Base-by-base conservation (phyloP, 2,888 invertebrate genomes). In the Ganaspis brasiliensis region DNA sequence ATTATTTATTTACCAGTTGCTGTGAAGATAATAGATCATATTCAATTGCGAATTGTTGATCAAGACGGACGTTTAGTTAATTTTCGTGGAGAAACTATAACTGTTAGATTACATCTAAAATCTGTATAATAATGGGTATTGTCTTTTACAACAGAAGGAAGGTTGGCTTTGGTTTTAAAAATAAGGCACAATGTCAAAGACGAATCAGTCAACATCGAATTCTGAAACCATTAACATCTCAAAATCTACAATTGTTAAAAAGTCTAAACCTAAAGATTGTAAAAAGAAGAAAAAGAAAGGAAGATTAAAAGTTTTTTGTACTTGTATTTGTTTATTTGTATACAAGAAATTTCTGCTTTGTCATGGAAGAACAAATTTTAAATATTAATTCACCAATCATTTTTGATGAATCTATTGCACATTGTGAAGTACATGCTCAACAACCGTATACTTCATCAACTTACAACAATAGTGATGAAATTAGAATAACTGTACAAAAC, bases 41-140 rank as follows among this genome's bases (percentile, higher is more conserved):
- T 84, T 6, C 81, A 84, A 37, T 6, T 86, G 5, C 76, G 78
- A 61, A 75, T 82, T 56, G 77, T 82, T 16, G 81, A 84, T 82
- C 83, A 85, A 74, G 78, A 83, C 72, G 80, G 76, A 6, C 52
- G 76, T 3, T 77, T 79, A 45, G 77, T 82, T 1, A 80, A 84
- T 81, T 82, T 84, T 72, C 74, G 80, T 31, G 79, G 79, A 57
- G 82, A 85, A 81, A 73, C 59, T 31, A 79, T 85, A 26, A 85
- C 83, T 1, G 73, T 85, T 49, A 72, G 80, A 72, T 73, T 80
- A 59, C 82, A 82, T 40, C 26, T 84, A 61, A 81, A 81, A 71
- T 57, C 57, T 35, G 45, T 1, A 12, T 9, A 12, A 40, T 40
- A 72, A 80, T 80, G 74, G 73, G 77, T 10, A 75, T 74, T 40